Base-by-base conservation (phyloP, 2,888 invertebrate species). In the Eucera pruinosa region DNA sequence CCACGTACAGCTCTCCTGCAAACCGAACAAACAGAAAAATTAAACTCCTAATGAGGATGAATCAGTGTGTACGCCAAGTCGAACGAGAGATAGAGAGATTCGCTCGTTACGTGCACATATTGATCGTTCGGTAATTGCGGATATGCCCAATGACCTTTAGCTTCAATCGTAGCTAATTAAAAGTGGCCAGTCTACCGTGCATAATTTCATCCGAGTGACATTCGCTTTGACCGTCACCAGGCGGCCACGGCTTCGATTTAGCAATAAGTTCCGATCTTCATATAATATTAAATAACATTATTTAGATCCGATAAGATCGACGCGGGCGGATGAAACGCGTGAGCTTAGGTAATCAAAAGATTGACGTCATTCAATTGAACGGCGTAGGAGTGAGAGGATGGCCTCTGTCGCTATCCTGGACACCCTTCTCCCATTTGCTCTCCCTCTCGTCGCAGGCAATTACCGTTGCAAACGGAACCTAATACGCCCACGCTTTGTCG, bases 1-100 rank as follows among this genome's bases (percentile, higher is more conserved):
- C 92, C 62, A 92, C 92, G 86, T 91, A 91, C 60, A 92, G 86
- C 79, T 92, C 92, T 68, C 92, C 92, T 92, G 88, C n/a, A n/a
- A n/a, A n/a, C n/a, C n/a, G 20, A 78, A 77, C 54, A 54, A 64
- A 72, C 48, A 58, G 13, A 25, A 64, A 68, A 52, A 73, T 70
- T 52, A 41, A 23, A 23, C 55, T 50, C 33, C 61, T 69, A 76
- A 80, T 65, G 75, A 81, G 66, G 57, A 82, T 54, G 72, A 68
- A 79, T 79, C 78, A 65, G 54, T n/a, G 54, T 36, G 9, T 2
- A 3, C 5, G 30, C n/a, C n/a, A n/a, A n/a, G n/a, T n/a, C n/a
- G n/a, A n/a, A n/a, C n/a, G n/a, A n/a, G n/a, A n/a, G 2, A 25
- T 23, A 18, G 45, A 45, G 41, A 43, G n/a, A 39, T 65, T 62